Evolutionary conservation across 2,113 vertebrate genomes (phyloP), one percentile per base, ranked within the genome.

Genomic region (Salvelinus fontinalis): DNA sequence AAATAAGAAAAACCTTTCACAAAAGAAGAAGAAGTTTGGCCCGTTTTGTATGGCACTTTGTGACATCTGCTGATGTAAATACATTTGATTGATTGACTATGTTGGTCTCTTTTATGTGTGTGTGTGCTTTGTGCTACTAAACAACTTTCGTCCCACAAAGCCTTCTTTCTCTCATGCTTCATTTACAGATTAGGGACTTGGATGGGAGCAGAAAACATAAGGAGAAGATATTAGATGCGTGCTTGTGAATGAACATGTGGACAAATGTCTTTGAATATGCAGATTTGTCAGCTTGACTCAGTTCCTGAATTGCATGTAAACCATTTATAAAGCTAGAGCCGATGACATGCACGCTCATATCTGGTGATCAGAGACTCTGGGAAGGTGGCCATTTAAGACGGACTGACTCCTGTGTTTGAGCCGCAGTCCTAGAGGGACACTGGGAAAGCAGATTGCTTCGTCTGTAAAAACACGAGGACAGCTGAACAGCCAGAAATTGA

Each of bases 301-400:
- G 67, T 2, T 1, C 1, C 2, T 81, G 75, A 73, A 75, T 83
- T 44, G 74, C 77, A 29, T 84, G 85, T 84, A 22, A 87, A 82
- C 80, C 75, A 22, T 85, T 83, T 74, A 82, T 79, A 81, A 79
- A 86, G 76, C 80, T 77, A 76, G 62, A 82, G 70, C 80, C 68
- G 82, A 91, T 81, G 86, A 87, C 88, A 87, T 75, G 74, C 83
- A 84, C 70, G 54, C 80, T 82, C 81, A 29, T 89, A 91, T 91
- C 90, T 91, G 84, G 87, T 87, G 86, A 89, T 91, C 88, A 88
- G 87, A 89, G 80, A 88, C 87, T 89, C 88, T 88, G 90, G 87
- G 88, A 89, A 87, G 84, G 81, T 51, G 57, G 87, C 88, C 85
- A 89, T 68, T 83, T 83, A 89, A 80, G 80, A 27, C 76, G 82